Base-by-base conservation (phyloP, 2,113 vertebrate species). In the Rhegmatorhina hoffmannsi region DNA sequence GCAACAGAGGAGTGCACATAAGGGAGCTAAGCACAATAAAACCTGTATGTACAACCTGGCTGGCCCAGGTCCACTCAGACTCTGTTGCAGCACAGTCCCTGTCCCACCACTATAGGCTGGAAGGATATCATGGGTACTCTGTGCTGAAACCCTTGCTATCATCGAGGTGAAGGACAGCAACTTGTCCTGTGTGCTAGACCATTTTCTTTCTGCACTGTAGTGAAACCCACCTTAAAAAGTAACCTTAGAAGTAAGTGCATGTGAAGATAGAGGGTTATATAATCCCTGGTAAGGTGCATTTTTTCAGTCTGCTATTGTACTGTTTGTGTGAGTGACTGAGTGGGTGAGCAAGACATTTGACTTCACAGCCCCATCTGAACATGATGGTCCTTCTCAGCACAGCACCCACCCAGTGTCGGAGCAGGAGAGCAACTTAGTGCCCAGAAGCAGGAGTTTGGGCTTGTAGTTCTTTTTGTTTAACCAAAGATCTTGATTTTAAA, bases 21-120 rank as follows among this genome's bases (percentile, higher is more conserved):
- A 46, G 18, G 36, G 17, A 46, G 11, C 10, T 33, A 13, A 66
- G 52, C 46, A 43, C 25, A 43, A 67, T 33, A 47, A 78, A 70
- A 20, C 2, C 8, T 11, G 4, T 5, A 10, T 5, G 2, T 16
- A 9, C 0, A 11, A 5, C 11, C 0, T 0, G 25, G 25, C 53
- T 53, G 43, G 26, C 43, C 60, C 16, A 0, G 14, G 59, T 17
- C 49, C 50, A 33, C 34, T 47, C 77, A 9, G 17, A 8, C 7
- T 26, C 34, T 56, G 18, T 5, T 31, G 47, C 25, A 63, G 73
- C 38, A 17, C 69, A 43, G 33, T 52, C 20, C 43, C 33, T 38
- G 6, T 36, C 69, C 36, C 66, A 67, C 23, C 20, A 4, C 43
- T 50, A 20, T n/a, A 23, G 47, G 38, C 38, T 55, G 1, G 31